Percentiles rank a stretch among this genome's conserved stretches.
phyloP scores from a whole-genome alignment of 2,888 invertebrate genomes.

The Diachrysia chrysitis region DNA sequence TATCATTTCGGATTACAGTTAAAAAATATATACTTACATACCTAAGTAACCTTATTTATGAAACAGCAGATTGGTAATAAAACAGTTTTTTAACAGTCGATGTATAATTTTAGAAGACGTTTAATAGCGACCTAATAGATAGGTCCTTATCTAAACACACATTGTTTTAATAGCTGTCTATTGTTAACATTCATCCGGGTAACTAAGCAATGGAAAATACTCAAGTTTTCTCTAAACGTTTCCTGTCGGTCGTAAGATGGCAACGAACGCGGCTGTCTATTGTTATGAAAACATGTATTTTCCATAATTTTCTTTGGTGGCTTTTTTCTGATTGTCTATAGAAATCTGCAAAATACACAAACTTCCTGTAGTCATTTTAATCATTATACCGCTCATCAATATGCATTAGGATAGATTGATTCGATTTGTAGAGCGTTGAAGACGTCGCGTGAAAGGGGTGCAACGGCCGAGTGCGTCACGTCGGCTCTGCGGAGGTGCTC shows the following conservation, averaged over 20 bases:
- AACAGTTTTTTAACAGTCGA: background rate
- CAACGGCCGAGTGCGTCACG: constrained; percentile 82
- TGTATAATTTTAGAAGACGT: background rate
- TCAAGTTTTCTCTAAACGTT: constrained; percentile 72
- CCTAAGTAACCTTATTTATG: constrained; percentile 29
- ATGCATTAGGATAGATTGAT: constrained; percentile 80
- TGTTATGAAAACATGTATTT: constrained; percentile 49
- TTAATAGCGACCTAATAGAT: constrained; percentile 10
- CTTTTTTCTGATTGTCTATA: constrained; percentile 17
- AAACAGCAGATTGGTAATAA: constrained; percentile 21
- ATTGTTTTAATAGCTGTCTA: constrained; percentile 51
- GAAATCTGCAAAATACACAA: constrained; percentile 44
- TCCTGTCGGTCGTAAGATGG: constrained; percentile 68
- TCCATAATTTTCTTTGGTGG: constrained; percentile 23
- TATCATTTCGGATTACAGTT: constrained; percentile 35
- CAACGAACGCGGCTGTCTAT: constrained; percentile 69
- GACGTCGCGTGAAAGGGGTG: constrained; percentile 85
- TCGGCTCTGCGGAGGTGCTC: constrained; percentile 54
- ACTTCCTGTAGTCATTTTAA: constrained; percentile 57
- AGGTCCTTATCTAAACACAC: constrained; percentile 22
- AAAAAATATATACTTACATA: background rate
- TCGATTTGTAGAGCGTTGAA: constrained; percentile 87
- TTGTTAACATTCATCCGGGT: constrained; percentile 64
- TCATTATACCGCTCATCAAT: constrained; percentile 68
- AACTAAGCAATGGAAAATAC: constrained; percentile 61